Conservation (phyloP, 2,888 invertebrate genomes). For the Catocala fraxini region DNA sequence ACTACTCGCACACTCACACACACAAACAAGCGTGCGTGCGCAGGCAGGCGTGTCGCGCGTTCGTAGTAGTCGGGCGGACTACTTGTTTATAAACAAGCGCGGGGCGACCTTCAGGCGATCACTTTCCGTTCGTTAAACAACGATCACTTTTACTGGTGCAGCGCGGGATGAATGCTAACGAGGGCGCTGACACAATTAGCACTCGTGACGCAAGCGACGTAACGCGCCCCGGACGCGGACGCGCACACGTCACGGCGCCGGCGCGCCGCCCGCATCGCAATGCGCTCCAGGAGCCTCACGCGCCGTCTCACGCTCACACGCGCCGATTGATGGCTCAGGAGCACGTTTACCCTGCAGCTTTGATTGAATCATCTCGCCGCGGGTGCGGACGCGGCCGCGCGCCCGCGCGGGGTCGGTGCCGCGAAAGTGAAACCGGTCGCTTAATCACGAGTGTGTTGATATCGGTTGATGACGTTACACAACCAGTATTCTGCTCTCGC, state of each 20-base stretch:
- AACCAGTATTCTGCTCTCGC: conserved; percentile 22
- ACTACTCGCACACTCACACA: neutral
- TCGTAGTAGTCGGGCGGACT: conserved; percentile 47
- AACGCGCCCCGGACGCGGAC: neutral
- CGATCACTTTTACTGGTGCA: conserved; percentile 48
- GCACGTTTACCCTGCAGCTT: neutral
- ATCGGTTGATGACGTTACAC: conserved; percentile 10
- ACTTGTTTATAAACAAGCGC: conserved; percentile 47
- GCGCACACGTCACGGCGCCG: neutral
- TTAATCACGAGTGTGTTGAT: conserved; percentile 2
- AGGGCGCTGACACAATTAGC: conserved; percentile 50
- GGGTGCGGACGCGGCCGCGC: neutral
- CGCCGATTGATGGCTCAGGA: neutral
- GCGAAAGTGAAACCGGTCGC: conserved; percentile 29
- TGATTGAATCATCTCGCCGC: neutral
- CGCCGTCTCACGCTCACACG: neutral
- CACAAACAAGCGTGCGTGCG: neutral
- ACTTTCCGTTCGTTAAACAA: conserved; percentile 55
- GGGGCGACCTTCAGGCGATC: conserved; percentile 50
- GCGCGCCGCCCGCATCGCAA: conserved; percentile 1
- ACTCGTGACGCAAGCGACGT: conserved; percentile 27
- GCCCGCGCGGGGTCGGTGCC: neutral
- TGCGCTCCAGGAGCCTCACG: neutral
- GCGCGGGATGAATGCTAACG: conserved; percentile 47
- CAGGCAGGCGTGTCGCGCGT: neutral